Percentiles rank a stretch among this genome's conserved stretches.
Conservation (phyloP, 2,113 vertebrate genomes). For the Macquaria australasica region DNA sequence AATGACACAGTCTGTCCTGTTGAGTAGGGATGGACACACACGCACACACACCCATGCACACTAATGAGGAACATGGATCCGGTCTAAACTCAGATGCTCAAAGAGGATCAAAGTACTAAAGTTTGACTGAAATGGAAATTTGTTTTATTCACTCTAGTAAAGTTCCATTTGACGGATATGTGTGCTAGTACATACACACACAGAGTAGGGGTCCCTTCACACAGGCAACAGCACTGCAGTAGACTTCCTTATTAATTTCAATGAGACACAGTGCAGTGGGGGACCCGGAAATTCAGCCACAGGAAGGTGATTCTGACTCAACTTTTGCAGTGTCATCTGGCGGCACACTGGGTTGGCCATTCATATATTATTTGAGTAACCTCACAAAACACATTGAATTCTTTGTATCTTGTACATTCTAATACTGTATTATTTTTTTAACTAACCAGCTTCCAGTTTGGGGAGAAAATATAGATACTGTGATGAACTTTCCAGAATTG, state of each 20-base stretch:
- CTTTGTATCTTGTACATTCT: neutral
- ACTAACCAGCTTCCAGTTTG: neutral
- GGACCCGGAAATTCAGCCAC: neutral
- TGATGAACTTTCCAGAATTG: no score
- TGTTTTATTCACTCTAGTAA: slow-evolving; percentile 26
- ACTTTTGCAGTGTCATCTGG: neutral
- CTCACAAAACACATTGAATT: neutral
- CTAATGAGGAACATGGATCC: slow-evolving; percentile 67
- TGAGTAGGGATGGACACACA: slow-evolving; percentile 34
- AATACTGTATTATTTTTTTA: no score
- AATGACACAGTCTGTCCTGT: slow-evolving; percentile 65
- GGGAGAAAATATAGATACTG: no score
- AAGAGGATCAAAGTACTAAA: slow-evolving; percentile 24
- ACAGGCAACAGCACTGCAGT: neutral
- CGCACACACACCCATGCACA: neutral
- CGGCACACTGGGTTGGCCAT: neutral
- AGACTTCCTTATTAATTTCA: slow-evolving; percentile 9
- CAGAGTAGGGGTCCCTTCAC: neutral
- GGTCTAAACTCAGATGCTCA: slow-evolving; percentile 16
- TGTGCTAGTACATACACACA: neutral
- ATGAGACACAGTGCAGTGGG: neutral
- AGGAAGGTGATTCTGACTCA: neutral
- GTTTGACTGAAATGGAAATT: slow-evolving; percentile 29
- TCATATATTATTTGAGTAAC: neutral
- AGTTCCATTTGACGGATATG: slow-evolving; percentile 5